Evolutionary conservation across 2,113 vertebrate genomes (phyloP).

Genomic region (Anas platyrhynchos): DNA sequence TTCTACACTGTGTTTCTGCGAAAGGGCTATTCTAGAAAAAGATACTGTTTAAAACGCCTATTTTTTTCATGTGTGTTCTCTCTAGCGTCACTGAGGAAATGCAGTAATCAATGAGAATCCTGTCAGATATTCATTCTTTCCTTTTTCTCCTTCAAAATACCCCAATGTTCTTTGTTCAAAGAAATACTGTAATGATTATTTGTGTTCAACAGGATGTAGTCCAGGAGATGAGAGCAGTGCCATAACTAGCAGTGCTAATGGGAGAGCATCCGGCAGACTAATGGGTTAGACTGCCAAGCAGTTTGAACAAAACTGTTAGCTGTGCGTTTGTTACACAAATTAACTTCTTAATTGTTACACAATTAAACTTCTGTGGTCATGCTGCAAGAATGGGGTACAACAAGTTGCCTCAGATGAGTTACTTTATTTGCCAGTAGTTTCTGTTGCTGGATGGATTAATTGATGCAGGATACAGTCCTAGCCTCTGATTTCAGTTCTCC

Average conservation of each 20-base stretch:
- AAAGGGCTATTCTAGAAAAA: neutral
- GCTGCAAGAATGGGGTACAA: neutral
- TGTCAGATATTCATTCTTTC: neutral
- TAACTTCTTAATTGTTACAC: too few species aligned
- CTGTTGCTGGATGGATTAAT: constrained; percentile 51
- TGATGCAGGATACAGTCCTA: neutral
- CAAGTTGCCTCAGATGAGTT: neutral
- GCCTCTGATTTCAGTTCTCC: constrained; percentile 33
- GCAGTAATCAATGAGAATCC: neutral
- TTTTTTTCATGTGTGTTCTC: neutral
- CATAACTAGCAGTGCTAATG: neutral
- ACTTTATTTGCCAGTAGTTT: neutral
- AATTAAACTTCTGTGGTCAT: constrained; percentile 4
- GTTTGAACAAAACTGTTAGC: constrained; percentile 43
- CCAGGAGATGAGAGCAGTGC: neutral
- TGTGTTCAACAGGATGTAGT: neutral
- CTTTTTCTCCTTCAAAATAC: neutral
- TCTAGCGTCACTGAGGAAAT: neutral
- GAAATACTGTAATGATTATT: neutral
- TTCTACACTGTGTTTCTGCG: neutral
- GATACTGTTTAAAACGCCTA: neutral
- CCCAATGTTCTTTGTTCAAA: neutral
- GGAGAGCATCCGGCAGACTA: neutral
- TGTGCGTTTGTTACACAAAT: neutral
- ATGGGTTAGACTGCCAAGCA: constrained; percentile 16